Evolutionary conservation across 2,888 invertebrate genomes (phyloP).

Genomic region (Lithosia quadra): DNA sequence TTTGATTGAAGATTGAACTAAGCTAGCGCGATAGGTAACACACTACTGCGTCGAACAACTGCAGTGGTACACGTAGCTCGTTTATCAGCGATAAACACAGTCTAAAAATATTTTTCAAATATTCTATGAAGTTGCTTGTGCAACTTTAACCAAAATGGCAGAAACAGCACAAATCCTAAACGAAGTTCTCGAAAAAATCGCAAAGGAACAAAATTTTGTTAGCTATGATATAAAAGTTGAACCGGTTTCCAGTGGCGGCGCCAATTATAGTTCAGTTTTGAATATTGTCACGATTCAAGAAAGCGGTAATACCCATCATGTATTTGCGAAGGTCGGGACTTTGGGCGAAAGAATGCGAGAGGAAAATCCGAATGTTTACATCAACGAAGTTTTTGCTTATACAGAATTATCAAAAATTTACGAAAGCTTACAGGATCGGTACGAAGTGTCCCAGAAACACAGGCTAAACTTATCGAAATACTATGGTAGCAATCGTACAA

Average conservation of each 20-base stretch:
- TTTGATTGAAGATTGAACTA: no score
- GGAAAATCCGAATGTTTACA: conserved; percentile 51
- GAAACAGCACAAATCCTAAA: neutral
- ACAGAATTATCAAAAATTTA: conserved; percentile 56
- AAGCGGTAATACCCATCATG: conserved; percentile 41
- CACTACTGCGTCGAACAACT: no score
- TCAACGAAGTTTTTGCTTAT: conserved; percentile 64
- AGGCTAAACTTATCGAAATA: conserved; percentile 42
- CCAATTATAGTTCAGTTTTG: conserved; percentile 58
- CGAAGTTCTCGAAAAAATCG: conserved; percentile 38
- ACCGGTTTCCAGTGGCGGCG: conserved; percentile 54
- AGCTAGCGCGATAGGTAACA: no score
- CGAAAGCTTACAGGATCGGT: conserved; percentile 19
- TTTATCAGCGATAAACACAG: neutral
- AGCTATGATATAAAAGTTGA: conserved; percentile 41
- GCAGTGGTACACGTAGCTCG: neutral
- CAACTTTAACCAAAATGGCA: conserved; percentile 39
- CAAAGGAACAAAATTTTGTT: conserved; percentile 39
- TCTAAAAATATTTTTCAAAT: no score
- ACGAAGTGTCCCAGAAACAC: neutral
- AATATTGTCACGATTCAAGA: conserved; percentile 44
- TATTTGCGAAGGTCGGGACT: conserved; percentile 68
- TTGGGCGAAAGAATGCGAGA: conserved; percentile 59
- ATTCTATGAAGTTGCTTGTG: neutral
- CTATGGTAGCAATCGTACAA: conserved; percentile 48